These are phyloP conservation scores for Stegodyphus mimosarum DNA, from an alignment of 1,140 invertebrate genomes.

Conservation along the genomic window DNA sequence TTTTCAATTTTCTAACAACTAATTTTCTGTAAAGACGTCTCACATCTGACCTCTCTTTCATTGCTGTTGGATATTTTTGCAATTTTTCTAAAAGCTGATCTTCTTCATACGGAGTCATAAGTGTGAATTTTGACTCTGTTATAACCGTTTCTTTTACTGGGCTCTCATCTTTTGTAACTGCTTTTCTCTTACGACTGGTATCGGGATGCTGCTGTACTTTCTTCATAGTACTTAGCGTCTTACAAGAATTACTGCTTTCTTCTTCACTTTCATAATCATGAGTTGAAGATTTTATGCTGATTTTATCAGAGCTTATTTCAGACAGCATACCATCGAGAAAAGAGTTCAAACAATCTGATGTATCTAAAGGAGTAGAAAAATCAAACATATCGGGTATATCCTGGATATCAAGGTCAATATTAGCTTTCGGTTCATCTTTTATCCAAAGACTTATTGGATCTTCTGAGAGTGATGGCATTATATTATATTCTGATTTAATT, in stretches of 20 bases:
- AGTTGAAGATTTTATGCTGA: background rate
- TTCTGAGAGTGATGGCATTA: background rate
- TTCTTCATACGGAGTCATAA: conserved; percentile 55
- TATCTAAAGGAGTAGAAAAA: background rate
- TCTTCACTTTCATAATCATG: conserved; percentile 46
- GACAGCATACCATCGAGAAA: conserved; percentile 8
- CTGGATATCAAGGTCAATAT: conserved; percentile 4
- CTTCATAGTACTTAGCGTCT: conserved; percentile 3
- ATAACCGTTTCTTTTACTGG: conserved; percentile 16
- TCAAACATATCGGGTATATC: conserved; percentile 35
- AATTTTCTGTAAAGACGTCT: conserved; percentile 56
- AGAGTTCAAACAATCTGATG: background rate
- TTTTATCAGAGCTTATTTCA: conserved; percentile 16
- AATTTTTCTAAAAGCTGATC: conserved; percentile 36
- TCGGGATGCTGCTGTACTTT: conserved; percentile 27
- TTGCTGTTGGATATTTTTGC: conserved; percentile 15
- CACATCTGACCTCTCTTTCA: conserved; percentile 16
- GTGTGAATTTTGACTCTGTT: conserved; percentile 6
- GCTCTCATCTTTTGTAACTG: conserved; percentile 52
- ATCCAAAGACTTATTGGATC: conserved; percentile 6
- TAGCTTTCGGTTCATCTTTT: conserved; percentile 10
- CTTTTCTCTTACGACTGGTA: conserved; percentile 45
- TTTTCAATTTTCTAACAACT: conserved; percentile 46
- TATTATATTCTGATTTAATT: conserved; percentile 7
- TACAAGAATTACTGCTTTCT: conserved; percentile 19